These are phyloP conservation scores for Merodon equestris DNA, from an alignment of 2,888 invertebrate species.

Conservation along the genomic window DNA sequence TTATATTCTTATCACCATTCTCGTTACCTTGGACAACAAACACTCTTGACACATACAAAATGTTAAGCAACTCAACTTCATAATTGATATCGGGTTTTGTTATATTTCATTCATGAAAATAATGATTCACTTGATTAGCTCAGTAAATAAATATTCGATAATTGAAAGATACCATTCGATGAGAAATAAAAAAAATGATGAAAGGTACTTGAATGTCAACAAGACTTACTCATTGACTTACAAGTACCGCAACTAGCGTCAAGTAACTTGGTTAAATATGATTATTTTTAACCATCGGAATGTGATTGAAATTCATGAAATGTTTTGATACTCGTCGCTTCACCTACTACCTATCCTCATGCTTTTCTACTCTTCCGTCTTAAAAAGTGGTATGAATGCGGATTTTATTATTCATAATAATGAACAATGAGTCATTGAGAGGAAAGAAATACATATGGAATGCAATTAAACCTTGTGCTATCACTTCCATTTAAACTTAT, in stretches of 20 bases:
- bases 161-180: constrained; percentile 7
- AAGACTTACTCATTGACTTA: constrained; percentile 46
- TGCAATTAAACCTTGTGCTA: background rate
- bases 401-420: constrained; percentile 21
- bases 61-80: constrained; percentile 16
- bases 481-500: background rate
- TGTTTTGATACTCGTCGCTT: constrained; percentile 35
- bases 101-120: constrained; percentile 40
- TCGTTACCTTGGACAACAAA: constrained; percentile 5
- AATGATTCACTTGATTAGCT: constrained; percentile 39
- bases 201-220: constrained; percentile 3
- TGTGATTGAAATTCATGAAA: constrained; percentile 43
- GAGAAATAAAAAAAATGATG: constrained; percentile 7
- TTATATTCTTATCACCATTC: constrained; percentile 30
- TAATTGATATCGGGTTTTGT: constrained; percentile 19
- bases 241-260: constrained; percentile 16
- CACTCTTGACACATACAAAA: background rate
- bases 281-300: constrained; percentile 16
- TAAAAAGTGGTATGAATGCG: too few relatives aligned
- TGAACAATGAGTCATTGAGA: constrained; percentile 20
- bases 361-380: too few relatives aligned
- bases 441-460: constrained; percentile 5
- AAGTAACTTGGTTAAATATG: constrained; percentile 6
- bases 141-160: constrained; percentile 13
- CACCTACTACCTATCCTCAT: too few relatives aligned